Base-by-base conservation (phyloP, 1,140 invertebrate species). In the Heliothis subflexa region DNA sequence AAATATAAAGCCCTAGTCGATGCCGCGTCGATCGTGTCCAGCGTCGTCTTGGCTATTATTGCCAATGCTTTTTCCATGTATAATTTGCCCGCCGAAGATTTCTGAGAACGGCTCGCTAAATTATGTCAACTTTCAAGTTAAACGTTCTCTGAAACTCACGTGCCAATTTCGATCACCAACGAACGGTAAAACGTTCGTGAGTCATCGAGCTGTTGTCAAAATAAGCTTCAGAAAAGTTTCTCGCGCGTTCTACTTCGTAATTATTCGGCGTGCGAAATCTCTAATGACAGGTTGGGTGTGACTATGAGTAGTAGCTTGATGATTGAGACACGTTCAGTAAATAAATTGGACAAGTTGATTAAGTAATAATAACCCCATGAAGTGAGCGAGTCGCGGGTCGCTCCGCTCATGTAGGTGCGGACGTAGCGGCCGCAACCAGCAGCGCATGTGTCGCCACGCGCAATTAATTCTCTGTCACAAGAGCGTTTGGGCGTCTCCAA, bases 401-500 rank as follows among this genome's bases (percentile, higher is more conserved):
- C 84, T 84, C 75, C 82, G 83, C 84, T 85, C 61, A 73, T 74
- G 55, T 21, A 70, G 54, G 18, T 82, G 77, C 78, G 13, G 33
- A 59, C 74, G 81, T 59, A 68, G 81, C 61, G 77, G 73, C 81
- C 80, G 62, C 84, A 66, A 79, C 77, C 82, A 78, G 82, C 80
- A 82, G 85, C 83, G 86, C 91, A 92, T 89, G 83, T 93, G 93
- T 93, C 91, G 89, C 91, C 90, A 92, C 90, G 91, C 91, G 86
- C 93, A 92, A 94, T 94, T 94, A 94, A 94, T 94, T 89, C 91
- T 85, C 91, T 93, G 92, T 94, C 93, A 93, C 93, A 94, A 88
- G 88, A 94, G 91, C 92, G 92, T 93, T 93, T 93, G 91, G 91
- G 91, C 91, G 91, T 94, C 89, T 86, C 92, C 81, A 79, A 80